Base-by-base conservation (phyloP, 2,888 invertebrate genomes). In the Gryllus longicercus region DNA sequence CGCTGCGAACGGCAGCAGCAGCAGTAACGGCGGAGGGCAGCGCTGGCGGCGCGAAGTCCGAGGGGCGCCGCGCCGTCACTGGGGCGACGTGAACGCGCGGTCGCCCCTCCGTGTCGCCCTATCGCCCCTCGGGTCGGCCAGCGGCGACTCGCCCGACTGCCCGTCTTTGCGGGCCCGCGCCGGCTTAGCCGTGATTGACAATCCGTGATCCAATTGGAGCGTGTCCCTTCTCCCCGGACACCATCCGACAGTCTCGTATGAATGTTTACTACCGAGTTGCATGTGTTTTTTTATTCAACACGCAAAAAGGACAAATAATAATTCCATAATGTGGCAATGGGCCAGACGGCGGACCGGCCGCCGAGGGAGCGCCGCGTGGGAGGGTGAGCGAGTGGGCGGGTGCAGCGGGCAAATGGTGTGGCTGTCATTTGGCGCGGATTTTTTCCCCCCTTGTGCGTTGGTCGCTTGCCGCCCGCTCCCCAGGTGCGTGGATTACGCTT, bases 281-380 rank as follows among this genome's bases (percentile, higher is more conserved):
- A 63, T n/a, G 16, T n/a, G 63, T 63, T 63, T 63, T 63, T 63
- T 63, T n/a, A 38, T 38, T n/a, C 63, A 14, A n/a, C 16, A 14
- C 16, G 63, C 63, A n/a, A 63, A 63, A n/a, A n/a, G 63, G n/a
- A 14, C 14, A 63, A 63, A 63, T 63, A 63, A 63, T 63, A 63
- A 63, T 63, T 63, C 63, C 63, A 63, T 63, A 63, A 63, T 63
- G 63, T 63, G 63, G 63, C 63, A 14, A 63, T n/a, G 63, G 63
- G n/a, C 63, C 63, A 8, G 63, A 63, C n/a, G 63, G 63, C n/a
- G 63, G 63, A 10, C 4, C 16, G 16, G 14, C 16, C 63, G 16
- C 16, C 16, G 63, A 14, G 14, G 63, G 63, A 63, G 16, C 63
- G 63, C 63, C 16, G 63, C 1, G 63, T n/a, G 63, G 16, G n/a